A percentile compares a stretch with the other conserved stretches of the same genome.
Evolutionary conservation across 2,797 vertebrate genomes (phyloP).

Genomic region (Leuciscus waleckii): DNA sequence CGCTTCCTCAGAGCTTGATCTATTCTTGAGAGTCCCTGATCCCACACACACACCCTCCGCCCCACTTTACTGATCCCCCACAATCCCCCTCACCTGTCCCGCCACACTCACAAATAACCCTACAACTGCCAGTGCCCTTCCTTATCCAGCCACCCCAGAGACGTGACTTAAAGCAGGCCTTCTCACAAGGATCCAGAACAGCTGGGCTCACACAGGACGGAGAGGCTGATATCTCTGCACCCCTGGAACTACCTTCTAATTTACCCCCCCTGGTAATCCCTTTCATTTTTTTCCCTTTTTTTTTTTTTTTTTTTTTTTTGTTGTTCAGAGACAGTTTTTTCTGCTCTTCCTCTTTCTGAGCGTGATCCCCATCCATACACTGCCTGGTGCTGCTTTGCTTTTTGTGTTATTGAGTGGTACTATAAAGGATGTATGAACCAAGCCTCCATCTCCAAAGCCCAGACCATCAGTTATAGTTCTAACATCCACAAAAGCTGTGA

Average conservation of each 20-base stretch:
- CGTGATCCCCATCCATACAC: slow-evolving; percentile 73
- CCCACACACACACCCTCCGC: slow-evolving; percentile 69
- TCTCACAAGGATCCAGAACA: slow-evolving; percentile 49
- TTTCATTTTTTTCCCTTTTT: too few species aligned
- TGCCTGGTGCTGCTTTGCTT: slow-evolving; percentile 81
- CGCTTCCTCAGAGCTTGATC: slow-evolving; percentile 99
- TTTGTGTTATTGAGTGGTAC: slow-evolving; percentile 84
- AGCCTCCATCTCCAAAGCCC: slow-evolving; percentile 68
- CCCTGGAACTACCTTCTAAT: slow-evolving; percentile 54
- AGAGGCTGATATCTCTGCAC: slow-evolving; percentile 42
- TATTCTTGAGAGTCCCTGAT: slow-evolving; percentile 90
- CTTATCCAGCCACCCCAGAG: slow-evolving; percentile 62
- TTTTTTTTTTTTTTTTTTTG: background rate
- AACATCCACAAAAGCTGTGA: slow-evolving; percentile 85
- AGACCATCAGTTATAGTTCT: slow-evolving; percentile 70
- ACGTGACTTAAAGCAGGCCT: slow-evolving; percentile 64
- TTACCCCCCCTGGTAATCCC: too few species aligned
- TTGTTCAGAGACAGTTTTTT: slow-evolving; percentile 29
- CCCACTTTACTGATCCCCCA: slow-evolving; percentile 66
- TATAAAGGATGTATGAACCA: slow-evolving; percentile 82
- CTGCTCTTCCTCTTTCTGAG: slow-evolving; percentile 59
- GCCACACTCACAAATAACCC: slow-evolving; percentile 51
- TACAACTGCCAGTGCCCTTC: slow-evolving; percentile 57
- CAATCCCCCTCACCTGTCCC: slow-evolving; percentile 54
- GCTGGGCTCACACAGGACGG: slow-evolving; percentile 42